These are phyloP conservation scores for Halictus rubicundus DNA, from an alignment of 1,140 invertebrate genomes.

Conservation along the genomic window DNA sequence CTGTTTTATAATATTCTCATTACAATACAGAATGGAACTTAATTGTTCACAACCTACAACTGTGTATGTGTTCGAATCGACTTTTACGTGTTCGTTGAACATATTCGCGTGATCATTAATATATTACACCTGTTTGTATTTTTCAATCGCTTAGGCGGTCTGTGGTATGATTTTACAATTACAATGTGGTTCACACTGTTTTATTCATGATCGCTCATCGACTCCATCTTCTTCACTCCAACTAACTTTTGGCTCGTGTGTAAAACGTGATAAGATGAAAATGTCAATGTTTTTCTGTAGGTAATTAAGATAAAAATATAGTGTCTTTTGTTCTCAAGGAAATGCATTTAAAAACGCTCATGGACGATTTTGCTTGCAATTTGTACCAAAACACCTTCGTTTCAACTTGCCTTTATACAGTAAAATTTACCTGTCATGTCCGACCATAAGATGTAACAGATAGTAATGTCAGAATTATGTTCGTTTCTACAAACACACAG, in stretches of 20 bases:
- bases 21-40: constrained; percentile 31
- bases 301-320: fast-evolving
- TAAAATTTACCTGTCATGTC: too few species aligned
- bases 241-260: background rate
- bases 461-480: too few species aligned
- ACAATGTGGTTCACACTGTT: background rate
- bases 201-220: background rate
- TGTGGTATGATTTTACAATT: background rate
- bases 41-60: constrained; percentile 16
- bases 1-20: constrained; percentile 39
- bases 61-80: constrained; percentile 37
- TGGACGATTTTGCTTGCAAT: too few species aligned
- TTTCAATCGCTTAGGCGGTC: constrained; percentile 14
- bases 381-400: too few species aligned
- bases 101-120: constrained; percentile 23
- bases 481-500: too few species aligned
- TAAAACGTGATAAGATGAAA: background rate
- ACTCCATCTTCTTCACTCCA: background rate
- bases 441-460: too few species aligned
- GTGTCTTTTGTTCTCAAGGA: background rate
- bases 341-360: too few species aligned
- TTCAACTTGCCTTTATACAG: too few species aligned
- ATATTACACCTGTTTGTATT: constrained; percentile 5
- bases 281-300: background rate
- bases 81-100: constrained; percentile 35